These are phyloP conservation scores for Acomys russatus DNA, from an alignment of 2,797 vertebrate genomes.

Conservation along the genomic window DNA sequence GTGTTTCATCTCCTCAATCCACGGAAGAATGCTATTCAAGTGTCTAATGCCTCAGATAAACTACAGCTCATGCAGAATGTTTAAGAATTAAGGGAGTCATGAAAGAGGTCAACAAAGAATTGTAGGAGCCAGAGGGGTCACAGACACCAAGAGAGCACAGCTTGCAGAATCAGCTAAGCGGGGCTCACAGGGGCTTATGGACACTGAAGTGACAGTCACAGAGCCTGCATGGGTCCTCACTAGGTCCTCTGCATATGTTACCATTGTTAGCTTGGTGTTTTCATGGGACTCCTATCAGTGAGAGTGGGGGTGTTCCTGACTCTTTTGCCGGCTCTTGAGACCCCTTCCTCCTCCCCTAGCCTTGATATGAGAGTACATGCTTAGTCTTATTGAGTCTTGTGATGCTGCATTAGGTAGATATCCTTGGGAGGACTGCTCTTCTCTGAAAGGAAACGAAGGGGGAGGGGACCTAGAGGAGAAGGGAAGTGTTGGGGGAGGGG, in stretches of 20 bases:
- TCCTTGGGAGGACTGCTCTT: background rate
- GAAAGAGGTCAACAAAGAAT: background rate
- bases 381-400: background rate
- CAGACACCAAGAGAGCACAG: background rate
- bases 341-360: background rate
- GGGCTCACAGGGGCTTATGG: background rate
- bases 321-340: background rate
- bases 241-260: background rate
- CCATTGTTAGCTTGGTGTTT: background rate
- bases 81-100: background rate
- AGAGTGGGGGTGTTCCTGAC: no score
- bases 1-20: slow-evolving; percentile 5
- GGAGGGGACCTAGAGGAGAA: background rate
- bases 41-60: slow-evolving; percentile 7
- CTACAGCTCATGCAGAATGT: background rate
- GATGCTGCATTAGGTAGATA: background rate
- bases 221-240: background rate
- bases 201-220: no score
- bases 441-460: background rate
- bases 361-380: background rate
- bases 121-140: background rate
- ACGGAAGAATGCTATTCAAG: background rate
- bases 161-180: no score
- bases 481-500: no score
- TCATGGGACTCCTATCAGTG: background rate